Percentiles rank a stretch among this genome's conserved stretches.
Conservation (phyloP, 2,888 invertebrate species). For the Branchinecta sandiegonensis region DNA sequence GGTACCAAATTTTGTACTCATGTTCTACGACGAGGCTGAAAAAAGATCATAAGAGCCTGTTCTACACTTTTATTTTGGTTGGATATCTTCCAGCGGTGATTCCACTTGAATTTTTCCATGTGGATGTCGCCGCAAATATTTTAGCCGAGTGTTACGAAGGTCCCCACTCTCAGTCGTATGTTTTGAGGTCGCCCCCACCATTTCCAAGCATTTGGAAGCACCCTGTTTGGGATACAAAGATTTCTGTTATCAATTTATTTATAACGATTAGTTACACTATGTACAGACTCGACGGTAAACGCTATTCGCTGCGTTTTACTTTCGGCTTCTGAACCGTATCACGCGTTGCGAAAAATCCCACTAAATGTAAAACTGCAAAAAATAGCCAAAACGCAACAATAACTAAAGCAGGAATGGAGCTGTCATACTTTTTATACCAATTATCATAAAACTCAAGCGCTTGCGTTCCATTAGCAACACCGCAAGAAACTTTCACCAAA, state of each 20-base stretch:
- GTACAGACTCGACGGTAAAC: background rate
- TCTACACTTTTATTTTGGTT: too few species aligned
- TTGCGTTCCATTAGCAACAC: conserved; percentile 20
- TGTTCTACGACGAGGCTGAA: too few species aligned
- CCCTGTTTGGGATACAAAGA: too few species aligned
- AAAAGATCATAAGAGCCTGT: too few species aligned
- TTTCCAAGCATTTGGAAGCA: too few species aligned
- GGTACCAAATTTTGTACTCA: too few species aligned
- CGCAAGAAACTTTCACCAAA: conserved; percentile 23
- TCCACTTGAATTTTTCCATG: too few species aligned
- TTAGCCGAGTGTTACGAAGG: too few species aligned
- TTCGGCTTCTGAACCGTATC: background rate
- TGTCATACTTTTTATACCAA: background rate
- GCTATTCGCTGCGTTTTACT: background rate
- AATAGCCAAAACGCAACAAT: conserved; percentile 21
- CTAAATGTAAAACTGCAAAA: conserved; percentile 16
- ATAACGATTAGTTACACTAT: background rate
- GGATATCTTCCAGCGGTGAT: too few species aligned
- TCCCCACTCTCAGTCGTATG: too few species aligned
- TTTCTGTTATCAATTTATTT: background rate
- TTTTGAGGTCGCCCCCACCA: too few species aligned
- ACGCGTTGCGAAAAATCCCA: conserved; percentile 13
- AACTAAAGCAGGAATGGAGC: conserved; percentile 15
- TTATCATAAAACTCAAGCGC: conserved; percentile 20
- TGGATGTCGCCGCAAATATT: too few species aligned